Evolutionary conservation across 2,113 vertebrate genomes (phyloP).

Genomic region (Dromaius novaehollandiae): DNA sequence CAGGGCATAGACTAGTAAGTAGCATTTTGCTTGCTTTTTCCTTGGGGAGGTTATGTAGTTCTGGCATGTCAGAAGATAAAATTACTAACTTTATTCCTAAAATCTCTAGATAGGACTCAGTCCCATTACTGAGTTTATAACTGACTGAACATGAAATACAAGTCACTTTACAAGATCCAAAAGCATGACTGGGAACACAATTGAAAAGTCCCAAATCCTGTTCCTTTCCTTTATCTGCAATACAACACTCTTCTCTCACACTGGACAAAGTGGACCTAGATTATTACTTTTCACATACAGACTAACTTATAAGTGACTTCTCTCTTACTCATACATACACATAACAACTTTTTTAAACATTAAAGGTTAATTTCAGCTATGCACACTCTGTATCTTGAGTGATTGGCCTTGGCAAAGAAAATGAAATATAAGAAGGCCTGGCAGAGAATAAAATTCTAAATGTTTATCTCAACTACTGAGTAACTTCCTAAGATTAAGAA

Average conservation of each 20-base stretch:
- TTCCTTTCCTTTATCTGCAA: not conserved
- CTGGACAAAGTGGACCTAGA: not conserved
- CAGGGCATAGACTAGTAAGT: accelerated
- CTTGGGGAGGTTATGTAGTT: not conserved
- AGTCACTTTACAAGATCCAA: not conserved
- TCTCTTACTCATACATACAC: not conserved
- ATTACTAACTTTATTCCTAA: not conserved
- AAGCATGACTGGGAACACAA: not conserved
- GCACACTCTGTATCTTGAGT: not conserved
- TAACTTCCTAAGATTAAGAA: not conserved
- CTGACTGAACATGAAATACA: not conserved
- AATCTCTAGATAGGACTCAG: not conserved
- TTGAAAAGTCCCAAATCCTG: not conserved
- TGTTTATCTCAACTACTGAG: not conserved
- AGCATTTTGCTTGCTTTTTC: not conserved
- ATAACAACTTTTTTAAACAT: not conserved
- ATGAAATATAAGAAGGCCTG: not conserved
- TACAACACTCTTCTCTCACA: not conserved
- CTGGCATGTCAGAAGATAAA: not conserved
- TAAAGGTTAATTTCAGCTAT: not conserved
- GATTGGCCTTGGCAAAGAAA: not conserved
- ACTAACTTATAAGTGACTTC: not conserved
- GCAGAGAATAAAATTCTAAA: not conserved
- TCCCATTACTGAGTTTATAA: not conserved
- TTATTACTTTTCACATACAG: not conserved